Conservation (phyloP, 2,888 invertebrate species). For the Microchrysa polita region DNA sequence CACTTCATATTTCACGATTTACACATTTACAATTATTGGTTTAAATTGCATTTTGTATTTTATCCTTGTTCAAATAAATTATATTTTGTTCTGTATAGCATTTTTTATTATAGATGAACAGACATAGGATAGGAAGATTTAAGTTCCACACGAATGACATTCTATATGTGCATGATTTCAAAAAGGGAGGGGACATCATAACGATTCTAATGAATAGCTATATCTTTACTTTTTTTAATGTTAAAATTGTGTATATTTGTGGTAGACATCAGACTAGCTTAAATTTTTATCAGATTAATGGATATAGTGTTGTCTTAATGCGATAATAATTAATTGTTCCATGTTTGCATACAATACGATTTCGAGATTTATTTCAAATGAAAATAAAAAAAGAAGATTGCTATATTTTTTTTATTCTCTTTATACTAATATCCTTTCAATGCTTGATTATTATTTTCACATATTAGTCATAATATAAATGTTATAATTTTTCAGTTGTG, state of each 20-base stretch:
- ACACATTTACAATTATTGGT: constrained; percentile 18
- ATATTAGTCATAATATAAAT: constrained; percentile 27
- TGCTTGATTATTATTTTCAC: constrained; percentile 3
- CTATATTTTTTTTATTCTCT: not conserved
- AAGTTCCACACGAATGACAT: constrained; percentile 34
- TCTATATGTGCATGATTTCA: constrained; percentile 3
- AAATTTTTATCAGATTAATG: not conserved
- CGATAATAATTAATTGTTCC: constrained; percentile 15
- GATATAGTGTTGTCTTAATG: not conserved
- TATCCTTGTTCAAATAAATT: constrained; percentile 18
- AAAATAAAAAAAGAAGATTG: not conserved
- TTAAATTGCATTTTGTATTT: constrained; percentile 2
- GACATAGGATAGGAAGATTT: constrained; percentile 24
- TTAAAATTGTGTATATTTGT: constrained; percentile 43
- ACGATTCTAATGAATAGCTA: constrained; percentile 26
- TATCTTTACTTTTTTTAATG: no score
- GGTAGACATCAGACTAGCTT: constrained; percentile 44
- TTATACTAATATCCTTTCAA: constrained; percentile 21
- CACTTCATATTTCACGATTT: not conserved
- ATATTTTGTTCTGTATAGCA: not conserved
- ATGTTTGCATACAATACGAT: not conserved
- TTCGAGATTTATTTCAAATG: constrained; percentile 14
- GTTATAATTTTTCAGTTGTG: constrained; percentile 22
- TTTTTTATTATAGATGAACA: constrained; percentile 23
- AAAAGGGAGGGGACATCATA: not conserved